phyloP scores from a whole-genome alignment of 2,113 vertebrate genomes.

The Hydrochoerus hydrochaeris region DNA sequence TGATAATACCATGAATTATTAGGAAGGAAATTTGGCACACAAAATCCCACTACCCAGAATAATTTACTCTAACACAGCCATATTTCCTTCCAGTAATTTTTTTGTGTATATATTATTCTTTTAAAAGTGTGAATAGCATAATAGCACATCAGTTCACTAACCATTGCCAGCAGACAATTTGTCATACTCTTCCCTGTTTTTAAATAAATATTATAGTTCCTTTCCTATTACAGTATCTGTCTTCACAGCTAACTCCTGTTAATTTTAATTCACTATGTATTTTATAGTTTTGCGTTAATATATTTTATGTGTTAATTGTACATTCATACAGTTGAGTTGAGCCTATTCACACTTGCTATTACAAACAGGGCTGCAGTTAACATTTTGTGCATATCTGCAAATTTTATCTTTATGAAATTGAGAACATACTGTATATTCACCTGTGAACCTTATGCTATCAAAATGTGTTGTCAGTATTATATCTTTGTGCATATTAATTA shows the following conservation, averaged over 20 bases:
- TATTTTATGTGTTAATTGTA: neutral
- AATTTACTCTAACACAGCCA: neutral
- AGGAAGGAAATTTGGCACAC: conserved; percentile 20
- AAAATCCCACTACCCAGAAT: neutral
- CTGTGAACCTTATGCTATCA: conserved; percentile 48
- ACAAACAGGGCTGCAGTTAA: neutral
- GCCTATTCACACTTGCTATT: neutral
- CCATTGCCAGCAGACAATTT: neutral
- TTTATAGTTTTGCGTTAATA: neutral
- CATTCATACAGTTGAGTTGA: neutral
- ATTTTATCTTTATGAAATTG: conserved; percentile 19
- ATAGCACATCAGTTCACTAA: neutral
- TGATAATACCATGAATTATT: conserved; percentile 7
- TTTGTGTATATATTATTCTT: conserved; percentile 13
- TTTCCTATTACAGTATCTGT: neutral
- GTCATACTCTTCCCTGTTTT: conserved; percentile 33
- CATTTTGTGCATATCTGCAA: neutral
- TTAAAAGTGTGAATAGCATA: conserved; percentile 8
- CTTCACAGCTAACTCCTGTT: neutral
- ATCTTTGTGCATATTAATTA: conserved; percentile 26
- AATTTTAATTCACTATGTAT: conserved; percentile 21
- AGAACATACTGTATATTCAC: neutral
- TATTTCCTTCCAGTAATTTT: neutral
- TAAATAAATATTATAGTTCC: conserved; percentile 17
- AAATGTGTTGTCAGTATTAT: neutral